Base-by-base conservation (phyloP, 2,113 vertebrate genomes). In the Chloropsis cyanopogon region DNA sequence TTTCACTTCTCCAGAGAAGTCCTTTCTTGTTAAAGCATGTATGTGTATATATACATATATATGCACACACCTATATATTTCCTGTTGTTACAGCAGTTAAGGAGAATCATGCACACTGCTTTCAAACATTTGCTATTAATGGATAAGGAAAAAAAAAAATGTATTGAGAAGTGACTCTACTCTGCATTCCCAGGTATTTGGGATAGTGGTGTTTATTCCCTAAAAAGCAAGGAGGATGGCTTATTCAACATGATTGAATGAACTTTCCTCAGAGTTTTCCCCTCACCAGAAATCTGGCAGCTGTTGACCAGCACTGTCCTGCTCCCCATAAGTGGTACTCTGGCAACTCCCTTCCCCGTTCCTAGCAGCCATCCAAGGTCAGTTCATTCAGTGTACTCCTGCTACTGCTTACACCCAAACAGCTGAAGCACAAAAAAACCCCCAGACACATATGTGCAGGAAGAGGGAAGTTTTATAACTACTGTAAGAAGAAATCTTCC, bases 21-120 rank as follows among this genome's bases (percentile, higher is more conserved):
- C 14, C 5, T 75, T 75, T 63, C 33, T 79, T 87, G 13, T 85
- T 78, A 61, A 70, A 87, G 8, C 4, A 21, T 39, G 2, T 46
- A 12, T 35, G 3, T 23, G 0, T 23, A 1, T 28, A 7, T 16
- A 5, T 12, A 10, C 20, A 6, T 10, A 8, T 15, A 7, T 23
- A 7, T 39, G 4, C 7, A 28, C 9, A 22, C 15, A 39, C 1
- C 29, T 3, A 17, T 2, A 4, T 18, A 52, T 53, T 52, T 77
- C 22, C 22, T 52, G 8, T 49, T 69, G 11, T 35, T 71, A 13
- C 12, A 54, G 50, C 12, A 46, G 16, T 66, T 81, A 44, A 2
- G 13, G 50, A 72, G 61, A 80, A 54, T 35, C 12, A 24, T 4
- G 11, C 41, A 24, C 7, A 20, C 3, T 41, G 76, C 26, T 84